Conservation (phyloP, 2,888 invertebrate genomes). For the Leptarthrus brevirostris region DNA sequence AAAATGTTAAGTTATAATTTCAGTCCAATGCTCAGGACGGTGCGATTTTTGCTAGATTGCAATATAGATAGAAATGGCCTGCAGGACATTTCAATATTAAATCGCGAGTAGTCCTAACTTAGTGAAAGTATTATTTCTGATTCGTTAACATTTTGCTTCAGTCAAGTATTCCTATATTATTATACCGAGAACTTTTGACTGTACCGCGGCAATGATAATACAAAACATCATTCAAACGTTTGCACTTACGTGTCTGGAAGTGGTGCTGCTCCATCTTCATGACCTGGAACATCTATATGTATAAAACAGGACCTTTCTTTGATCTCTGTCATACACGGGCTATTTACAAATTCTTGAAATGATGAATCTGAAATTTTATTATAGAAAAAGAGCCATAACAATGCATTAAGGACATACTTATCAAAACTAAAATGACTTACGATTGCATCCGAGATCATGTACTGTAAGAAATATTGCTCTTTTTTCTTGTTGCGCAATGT, state of each 20-base stretch:
- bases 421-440: conserved; percentile 68
- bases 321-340: conserved; percentile 86
- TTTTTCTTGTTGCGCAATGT: conserved; percentile 82
- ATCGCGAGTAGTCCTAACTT: too few relatives aligned
- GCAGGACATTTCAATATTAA: too few relatives aligned
- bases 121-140: too few relatives aligned
- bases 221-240: too few relatives aligned
- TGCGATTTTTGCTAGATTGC: too few relatives aligned
- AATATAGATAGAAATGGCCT: too few relatives aligned
- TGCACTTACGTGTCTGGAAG: conserved; percentile 77
- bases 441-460: conserved; percentile 87
- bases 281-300: conserved; percentile 87
- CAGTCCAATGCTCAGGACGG: too few relatives aligned
- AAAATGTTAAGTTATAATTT: too few relatives aligned
- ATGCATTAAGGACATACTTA: neutral
- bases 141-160: too few relatives aligned
- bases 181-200: too few relatives aligned
- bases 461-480: conserved; percentile 87
- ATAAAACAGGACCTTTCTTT: conserved; percentile 87
- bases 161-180: too few relatives aligned
- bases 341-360: conserved; percentile 84
- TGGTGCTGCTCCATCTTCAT: conserved; percentile 83
- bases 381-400: neutral
- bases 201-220: too few relatives aligned
- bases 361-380: conserved; percentile 77